Conservation (phyloP, 2,888 invertebrate species). For the Notocelia uddmanniana region DNA sequence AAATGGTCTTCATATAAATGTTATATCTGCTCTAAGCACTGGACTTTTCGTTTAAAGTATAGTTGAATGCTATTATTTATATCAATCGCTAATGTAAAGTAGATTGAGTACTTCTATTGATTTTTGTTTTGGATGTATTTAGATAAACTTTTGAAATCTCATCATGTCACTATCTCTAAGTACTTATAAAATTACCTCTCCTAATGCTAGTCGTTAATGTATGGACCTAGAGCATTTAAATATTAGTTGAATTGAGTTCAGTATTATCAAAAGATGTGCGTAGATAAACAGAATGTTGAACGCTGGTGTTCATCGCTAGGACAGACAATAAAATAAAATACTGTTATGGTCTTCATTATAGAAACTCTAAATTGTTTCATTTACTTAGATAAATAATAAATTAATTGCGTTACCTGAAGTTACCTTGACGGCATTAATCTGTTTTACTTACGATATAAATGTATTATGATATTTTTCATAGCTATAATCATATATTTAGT, state of each 20-base stretch:
- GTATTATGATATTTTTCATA: constrained; percentile 30
- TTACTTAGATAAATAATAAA: constrained; percentile 9
- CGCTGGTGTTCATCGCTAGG: constrained; percentile 63
- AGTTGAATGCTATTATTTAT: constrained; percentile 41
- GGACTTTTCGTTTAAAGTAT: constrained; percentile 9
- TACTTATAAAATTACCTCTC: constrained; percentile 12
- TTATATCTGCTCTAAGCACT: constrained; percentile 27
- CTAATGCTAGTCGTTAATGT: constrained; percentile 54
- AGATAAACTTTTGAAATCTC: constrained; percentile 23
- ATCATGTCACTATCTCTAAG: constrained; percentile 16
- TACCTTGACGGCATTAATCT: constrained; percentile 24
- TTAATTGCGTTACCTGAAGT: constrained; percentile 20
- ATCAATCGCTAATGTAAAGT: constrained; percentile 33
- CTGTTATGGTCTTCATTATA: constrained; percentile 43
- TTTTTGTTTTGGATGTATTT: constrained; percentile 22
- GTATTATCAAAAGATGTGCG: constrained; percentile 50
- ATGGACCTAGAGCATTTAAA: constrained; percentile 13
- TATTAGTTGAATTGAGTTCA: constrained; percentile 46
- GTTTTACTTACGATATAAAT: constrained; percentile 24
- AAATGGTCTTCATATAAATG: constrained; percentile 43
- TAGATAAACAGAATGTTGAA: constrained; percentile 55
- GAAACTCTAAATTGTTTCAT: constrained; percentile 30
- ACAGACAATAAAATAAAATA: constrained; percentile 56
- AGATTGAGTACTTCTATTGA: constrained; percentile 14
- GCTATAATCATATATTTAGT: constrained; percentile 35